Conservation (phyloP, 2,888 invertebrate species). For the Meganola albula region DNA sequence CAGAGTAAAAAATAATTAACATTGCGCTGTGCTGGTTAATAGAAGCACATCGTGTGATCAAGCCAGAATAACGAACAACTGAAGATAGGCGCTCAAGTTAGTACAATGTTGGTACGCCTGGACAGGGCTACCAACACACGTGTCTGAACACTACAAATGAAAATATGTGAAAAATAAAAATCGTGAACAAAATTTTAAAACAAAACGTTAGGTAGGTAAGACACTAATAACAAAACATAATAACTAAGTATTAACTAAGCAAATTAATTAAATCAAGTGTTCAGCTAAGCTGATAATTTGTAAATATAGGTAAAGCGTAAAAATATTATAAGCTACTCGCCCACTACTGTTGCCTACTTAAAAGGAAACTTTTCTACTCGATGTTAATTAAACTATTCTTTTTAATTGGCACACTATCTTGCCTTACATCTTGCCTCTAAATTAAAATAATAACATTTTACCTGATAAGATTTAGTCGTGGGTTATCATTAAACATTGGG, state of each 20-base stretch:
- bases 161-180: background rate
- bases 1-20: background rate
- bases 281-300: slow-evolving; percentile 1
- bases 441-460: too few relatives aligned
- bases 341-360: slow-evolving; percentile 14
- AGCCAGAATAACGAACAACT: background rate
- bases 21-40: too few relatives aligned
- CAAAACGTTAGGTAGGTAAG: too few relatives aligned
- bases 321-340: slow-evolving; percentile 21
- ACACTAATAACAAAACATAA: too few relatives aligned
- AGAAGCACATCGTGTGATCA: background rate
- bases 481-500: too few relatives aligned
- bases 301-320: background rate
- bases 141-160: background rate
- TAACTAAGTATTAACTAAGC: too few relatives aligned
- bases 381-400: too few relatives aligned
- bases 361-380: background rate
- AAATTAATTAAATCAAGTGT: background rate
- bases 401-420: too few relatives aligned
- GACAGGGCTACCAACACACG: background rate
- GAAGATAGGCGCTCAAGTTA: background rate
- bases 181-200: background rate
- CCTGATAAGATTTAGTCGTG: too few relatives aligned
- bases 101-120: background rate
- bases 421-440: too few relatives aligned